Percentiles rank a stretch among this genome's conserved stretches.
Evolutionary conservation across 2,888 invertebrate species (phyloP).

Genomic region (Synergus gifuensis): DNA sequence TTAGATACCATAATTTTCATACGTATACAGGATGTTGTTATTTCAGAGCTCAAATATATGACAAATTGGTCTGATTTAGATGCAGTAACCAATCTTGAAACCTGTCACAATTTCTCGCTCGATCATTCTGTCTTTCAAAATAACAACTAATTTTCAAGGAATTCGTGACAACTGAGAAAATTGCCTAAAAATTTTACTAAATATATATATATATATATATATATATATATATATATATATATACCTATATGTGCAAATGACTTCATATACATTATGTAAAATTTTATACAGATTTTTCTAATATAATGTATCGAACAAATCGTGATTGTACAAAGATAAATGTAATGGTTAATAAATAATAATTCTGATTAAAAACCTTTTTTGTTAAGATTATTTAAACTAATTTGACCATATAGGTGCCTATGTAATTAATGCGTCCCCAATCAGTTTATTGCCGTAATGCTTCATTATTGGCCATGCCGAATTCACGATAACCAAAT

Average conservation of each 20-base stretch:
- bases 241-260: no score
- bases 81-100: neutral
- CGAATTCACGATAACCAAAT: neutral
- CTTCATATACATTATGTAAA: no score
- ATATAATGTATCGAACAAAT: no score
- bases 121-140: slow-evolving; percentile 2
- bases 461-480: neutral
- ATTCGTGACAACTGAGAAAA: neutral
- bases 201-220: no score
- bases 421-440: neutral
- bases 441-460: neutral
- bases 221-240: no score
- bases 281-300: no score
- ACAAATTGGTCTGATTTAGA: slow-evolving; percentile 4
- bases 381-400: neutral
- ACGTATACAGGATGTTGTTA: neutral
- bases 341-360: neutral
- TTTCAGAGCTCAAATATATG: neutral
- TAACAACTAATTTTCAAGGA: neutral
- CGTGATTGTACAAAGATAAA: no score
- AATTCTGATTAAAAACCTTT: neutral
- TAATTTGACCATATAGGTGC: neutral
- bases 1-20: neutral
- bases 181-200: neutral
- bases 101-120: neutral